Conservation (phyloP, 2,888 invertebrate genomes). For the Patella pellucida region DNA sequence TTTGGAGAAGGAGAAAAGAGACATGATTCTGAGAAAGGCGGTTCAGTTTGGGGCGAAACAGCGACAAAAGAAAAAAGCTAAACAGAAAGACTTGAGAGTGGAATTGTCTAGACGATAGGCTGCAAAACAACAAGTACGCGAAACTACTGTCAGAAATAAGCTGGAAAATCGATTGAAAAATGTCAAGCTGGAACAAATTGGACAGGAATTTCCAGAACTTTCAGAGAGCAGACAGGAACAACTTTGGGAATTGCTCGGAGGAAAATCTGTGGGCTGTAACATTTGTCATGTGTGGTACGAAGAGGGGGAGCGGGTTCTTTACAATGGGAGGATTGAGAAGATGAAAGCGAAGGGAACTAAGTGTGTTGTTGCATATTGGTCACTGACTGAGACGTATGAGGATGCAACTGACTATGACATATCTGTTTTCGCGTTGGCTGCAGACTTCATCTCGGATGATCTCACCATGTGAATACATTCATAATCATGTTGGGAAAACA, state of each 20-base stretch:
- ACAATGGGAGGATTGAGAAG: conserved; percentile 17
- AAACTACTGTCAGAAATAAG: conserved; percentile 25
- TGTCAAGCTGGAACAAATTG: background rate
- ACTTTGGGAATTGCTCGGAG: conserved; percentile 21
- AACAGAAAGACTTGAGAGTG: background rate
- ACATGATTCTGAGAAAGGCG: conserved; percentile 14
- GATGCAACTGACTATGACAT: conserved; percentile 25
- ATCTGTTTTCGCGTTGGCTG: conserved; percentile 18
- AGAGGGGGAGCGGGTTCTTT: background rate
- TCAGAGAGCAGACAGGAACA: background rate
- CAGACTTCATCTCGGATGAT: conserved; percentile 24
- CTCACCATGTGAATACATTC: background rate
- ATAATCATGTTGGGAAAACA: no score
- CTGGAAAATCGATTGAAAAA: conserved; percentile 13
- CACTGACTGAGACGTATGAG: conserved; percentile 6
- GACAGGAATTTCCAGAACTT: background rate
- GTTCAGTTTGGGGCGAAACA: conserved; percentile 14
- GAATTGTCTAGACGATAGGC: conserved; percentile 16
- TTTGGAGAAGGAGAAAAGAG: conserved; percentile 15
- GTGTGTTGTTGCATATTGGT: conserved; percentile 20
- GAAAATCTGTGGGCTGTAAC: conserved; percentile 25
- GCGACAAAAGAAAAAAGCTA: conserved; percentile 13
- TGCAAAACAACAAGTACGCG: conserved; percentile 17
- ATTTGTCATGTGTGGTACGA: conserved; percentile 29
- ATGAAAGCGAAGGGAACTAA: conserved; percentile 10